Evolutionary conservation across 2,888 invertebrate genomes (phyloP).

Genomic region (Caenorhabditis macrosperma): DNA sequence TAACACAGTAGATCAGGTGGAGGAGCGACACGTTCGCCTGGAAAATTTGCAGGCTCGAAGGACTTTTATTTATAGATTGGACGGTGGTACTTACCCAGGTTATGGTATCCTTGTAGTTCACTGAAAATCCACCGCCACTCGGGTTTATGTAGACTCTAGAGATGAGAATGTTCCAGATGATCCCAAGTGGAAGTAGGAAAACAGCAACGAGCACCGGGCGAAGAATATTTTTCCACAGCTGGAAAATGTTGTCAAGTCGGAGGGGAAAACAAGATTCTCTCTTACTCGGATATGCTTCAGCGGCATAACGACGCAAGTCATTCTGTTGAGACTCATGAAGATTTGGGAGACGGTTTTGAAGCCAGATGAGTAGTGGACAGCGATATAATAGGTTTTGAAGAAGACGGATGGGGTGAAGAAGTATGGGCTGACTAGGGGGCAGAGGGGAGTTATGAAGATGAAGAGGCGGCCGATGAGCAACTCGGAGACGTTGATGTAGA

Average conservation of each 20-base stretch:
- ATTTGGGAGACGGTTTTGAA: constrained; percentile 41
- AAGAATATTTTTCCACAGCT: constrained; percentile 18
- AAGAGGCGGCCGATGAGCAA: constrained; percentile 29
- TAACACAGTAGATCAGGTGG: constrained; percentile 21
- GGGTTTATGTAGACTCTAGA: constrained; percentile 36
- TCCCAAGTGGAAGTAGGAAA: constrained; percentile 22
- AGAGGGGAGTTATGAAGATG: constrained; percentile 30
- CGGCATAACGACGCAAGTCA: constrained; percentile 31
- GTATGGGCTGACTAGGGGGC: constrained; percentile 24
- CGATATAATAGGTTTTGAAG: constrained; percentile 24
- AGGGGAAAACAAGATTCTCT: neutral
- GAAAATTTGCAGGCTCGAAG: constrained; percentile 6
- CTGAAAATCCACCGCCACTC: constrained; percentile 34
- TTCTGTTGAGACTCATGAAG: constrained; percentile 37
- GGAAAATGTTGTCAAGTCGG: neutral
- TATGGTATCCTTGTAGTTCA: constrained; percentile 23
- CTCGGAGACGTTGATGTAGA: constrained; percentile 31
- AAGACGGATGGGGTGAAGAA: constrained; percentile 29
- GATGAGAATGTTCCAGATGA: constrained; percentile 33
- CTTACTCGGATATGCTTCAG: constrained; percentile 16
- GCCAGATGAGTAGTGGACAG: constrained; percentile 22
- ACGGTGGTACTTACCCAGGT: no score
- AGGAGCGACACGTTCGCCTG: constrained; percentile 34
- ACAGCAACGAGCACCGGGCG: neutral
- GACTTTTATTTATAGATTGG: no score